Evolutionary conservation across 2,797 vertebrate species (phyloP).

Genomic region (Varecia variegata): DNA sequence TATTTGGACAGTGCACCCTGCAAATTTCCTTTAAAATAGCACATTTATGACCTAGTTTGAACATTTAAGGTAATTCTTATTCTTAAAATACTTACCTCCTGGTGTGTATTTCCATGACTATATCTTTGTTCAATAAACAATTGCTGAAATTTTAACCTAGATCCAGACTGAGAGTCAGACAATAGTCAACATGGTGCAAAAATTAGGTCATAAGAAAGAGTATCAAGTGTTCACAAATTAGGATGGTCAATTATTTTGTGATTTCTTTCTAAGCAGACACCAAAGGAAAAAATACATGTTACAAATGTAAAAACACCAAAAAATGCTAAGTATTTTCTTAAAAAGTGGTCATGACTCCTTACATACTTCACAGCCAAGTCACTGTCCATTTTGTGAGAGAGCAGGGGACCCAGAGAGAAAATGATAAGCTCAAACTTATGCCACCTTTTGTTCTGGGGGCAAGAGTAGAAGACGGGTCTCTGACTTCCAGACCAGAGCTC

Average conservation of each 20-base stretch:
- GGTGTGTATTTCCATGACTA: not conserved
- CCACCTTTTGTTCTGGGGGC: not conserved
- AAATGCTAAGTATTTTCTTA: not conserved
- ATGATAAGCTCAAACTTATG: not conserved
- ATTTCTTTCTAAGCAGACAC: not conserved
- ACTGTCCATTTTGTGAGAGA: not conserved
- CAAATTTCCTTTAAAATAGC: not conserved
- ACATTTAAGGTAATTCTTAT: not conserved
- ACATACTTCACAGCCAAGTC: not conserved
- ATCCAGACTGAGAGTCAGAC: not conserved
- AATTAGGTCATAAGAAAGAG: not conserved
- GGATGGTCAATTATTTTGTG: not conserved
- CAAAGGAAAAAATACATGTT: not conserved
- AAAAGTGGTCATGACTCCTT: not conserved
- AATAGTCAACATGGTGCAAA: not conserved
- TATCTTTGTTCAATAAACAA: not conserved
- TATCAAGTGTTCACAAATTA: not conserved
- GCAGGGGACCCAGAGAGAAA: not conserved
- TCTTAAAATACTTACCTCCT: not conserved
- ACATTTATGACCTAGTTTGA: not conserved
- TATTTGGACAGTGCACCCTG: not conserved
- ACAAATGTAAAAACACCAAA: not conserved
- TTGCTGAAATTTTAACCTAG: conserved; percentile 14
- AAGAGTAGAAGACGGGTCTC: not conserved
- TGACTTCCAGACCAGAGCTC: not conserved